Evolutionary conservation across 2,113 vertebrate genomes (phyloP).

Genomic region (Podiceps cristatus): DNA sequence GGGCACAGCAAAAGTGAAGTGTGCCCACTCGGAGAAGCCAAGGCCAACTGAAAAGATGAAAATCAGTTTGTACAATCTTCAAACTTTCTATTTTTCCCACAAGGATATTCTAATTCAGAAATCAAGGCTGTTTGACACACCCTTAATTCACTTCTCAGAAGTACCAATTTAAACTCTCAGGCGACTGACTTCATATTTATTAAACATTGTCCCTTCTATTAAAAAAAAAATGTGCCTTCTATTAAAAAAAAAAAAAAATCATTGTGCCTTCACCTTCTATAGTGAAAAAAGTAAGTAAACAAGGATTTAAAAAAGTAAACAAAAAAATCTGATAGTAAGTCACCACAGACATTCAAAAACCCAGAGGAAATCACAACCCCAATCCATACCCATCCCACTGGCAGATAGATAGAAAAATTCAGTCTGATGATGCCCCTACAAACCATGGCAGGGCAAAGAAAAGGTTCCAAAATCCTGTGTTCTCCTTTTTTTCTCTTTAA

Average conservation of each 20-base stretch:
- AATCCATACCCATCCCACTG: not conserved
- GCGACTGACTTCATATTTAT: not conserved
- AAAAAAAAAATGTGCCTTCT: not conserved
- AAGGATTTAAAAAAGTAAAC: not conserved
- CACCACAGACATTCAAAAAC: not conserved
- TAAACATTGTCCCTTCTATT: not conserved
- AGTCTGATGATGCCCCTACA: not conserved
- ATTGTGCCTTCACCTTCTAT: not conserved
- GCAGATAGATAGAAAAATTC: not conserved
- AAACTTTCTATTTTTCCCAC: not conserved
- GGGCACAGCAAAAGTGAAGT: no score
- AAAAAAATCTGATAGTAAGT: not conserved
- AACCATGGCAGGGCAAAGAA: not conserved
- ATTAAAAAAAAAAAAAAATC: not conserved
- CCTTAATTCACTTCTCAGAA: not conserved
- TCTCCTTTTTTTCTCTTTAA: not conserved
- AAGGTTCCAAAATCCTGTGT: not conserved
- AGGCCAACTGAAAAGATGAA: not conserved
- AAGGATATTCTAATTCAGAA: not conserved
- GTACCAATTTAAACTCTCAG: not conserved
- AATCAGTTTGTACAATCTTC: not conserved
- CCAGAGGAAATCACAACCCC: not conserved
- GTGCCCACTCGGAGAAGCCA: not conserved
- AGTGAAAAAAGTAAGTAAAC: not conserved
- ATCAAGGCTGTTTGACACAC: not conserved